Evolutionary conservation across 2,797 vertebrate genomes (phyloP), one percentile per base, ranked within the genome.

Genomic region (Poecilia gillii): DNA sequence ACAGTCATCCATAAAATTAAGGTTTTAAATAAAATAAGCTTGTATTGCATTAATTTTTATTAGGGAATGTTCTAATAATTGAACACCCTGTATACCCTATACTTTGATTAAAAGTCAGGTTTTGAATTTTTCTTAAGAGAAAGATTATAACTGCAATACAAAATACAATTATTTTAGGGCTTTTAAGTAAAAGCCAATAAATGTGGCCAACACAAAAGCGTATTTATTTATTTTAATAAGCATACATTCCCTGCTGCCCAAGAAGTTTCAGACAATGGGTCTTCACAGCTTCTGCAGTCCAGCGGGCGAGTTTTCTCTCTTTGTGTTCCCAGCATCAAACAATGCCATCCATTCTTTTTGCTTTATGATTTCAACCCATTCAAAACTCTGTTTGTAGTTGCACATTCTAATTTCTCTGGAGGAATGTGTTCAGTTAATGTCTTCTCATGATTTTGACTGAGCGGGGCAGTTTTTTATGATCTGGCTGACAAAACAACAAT

Each of bases 291-390:
- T 55, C 57, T 71, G 47, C 66, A 57, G 74, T 14, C 74, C 71
- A 53, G 74, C 74, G 75, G 76, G 74, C 0, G 43, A 70, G 83
- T 84, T 86, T 84, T 88, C 86, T 72, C 45, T 81, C 77, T 82
- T 43, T 71, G 72, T 78, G 83, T 77, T 83, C 75, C 51, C 68
- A 51, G 55, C n/a, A 74, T 59, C 43, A 81, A 16, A 41, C 86
- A 90, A 89, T 82, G 87, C 80, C 46, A 23, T 51, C 81, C 75
- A 47, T 89, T 92, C 62, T 87, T 76, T 41, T 47, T 33, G 74
- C 39, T 75, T 75, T 59, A 51, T 57, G 51, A 46, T 78, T 84
- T 73, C 47, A 77, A 91, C 79, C n/a, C 46, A 81, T 88, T 70
- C 31, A 72, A n/a, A 81, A 73, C 33, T 51, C 68, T 45, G 41